These are phyloP conservation scores for Amphiura filiformis DNA, from an alignment of 35 echinoderm and acorn worm genomes.

Conservation along the genomic window DNA sequence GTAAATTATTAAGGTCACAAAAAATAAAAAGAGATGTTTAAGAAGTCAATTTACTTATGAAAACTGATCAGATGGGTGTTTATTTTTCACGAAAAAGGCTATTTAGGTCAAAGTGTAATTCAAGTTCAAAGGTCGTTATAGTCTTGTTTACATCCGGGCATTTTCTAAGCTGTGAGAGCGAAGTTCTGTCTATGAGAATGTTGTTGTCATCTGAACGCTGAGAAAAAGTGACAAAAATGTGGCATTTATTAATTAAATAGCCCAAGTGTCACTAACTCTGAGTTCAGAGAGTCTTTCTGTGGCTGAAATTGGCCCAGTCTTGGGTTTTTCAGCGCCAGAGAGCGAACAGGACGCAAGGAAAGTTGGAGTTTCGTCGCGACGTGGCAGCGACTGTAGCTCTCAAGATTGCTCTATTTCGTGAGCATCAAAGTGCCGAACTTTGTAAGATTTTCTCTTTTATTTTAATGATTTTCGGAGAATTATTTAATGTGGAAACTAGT, in stretches of 20 bases:
- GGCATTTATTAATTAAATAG: neutral
- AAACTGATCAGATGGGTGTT: too few relatives aligned
- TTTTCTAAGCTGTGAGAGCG: neutral
- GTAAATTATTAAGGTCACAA: too few relatives aligned
- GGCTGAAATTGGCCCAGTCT: neutral
- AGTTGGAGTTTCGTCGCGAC: neutral
- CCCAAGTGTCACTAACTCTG: neutral
- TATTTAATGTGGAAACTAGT: too few relatives aligned
- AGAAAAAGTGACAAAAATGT: neutral
- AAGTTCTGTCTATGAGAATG: neutral
- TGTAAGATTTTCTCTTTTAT: neutral
- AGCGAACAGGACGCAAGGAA: neutral
- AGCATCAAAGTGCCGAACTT: neutral
- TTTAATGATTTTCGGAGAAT: neutral
- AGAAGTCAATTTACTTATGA: too few relatives aligned
- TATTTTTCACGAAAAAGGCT: too few relatives aligned
- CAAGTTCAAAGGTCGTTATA: neutral
- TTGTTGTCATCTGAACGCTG: neutral
- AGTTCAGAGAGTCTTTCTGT: neutral
- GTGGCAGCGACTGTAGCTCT: neutral
- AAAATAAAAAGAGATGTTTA: too few relatives aligned
- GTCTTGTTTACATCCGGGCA: neutral
- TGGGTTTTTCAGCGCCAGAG: neutral
- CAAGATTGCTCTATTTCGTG: neutral
- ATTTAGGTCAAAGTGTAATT: neutral